Evolutionary conservation across 2,113 vertebrate species (phyloP), one percentile per base, ranked within the genome.

Genomic region (Podarcis raffonei): DNA sequence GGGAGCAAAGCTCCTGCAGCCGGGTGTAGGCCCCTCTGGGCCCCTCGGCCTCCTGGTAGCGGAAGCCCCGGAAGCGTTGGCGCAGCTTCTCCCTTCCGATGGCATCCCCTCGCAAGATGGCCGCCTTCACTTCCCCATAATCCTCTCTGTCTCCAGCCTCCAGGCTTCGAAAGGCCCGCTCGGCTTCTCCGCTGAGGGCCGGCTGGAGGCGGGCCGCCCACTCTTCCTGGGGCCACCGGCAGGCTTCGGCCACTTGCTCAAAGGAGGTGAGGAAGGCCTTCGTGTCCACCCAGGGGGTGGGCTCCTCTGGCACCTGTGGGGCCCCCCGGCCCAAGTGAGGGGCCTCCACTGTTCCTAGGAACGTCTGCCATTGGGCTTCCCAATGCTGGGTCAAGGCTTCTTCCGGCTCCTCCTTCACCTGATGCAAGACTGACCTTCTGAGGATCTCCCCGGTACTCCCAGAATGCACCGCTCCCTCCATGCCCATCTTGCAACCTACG

Each of bases 21-120:
- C 20, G 53, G 35, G 71, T 23, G 27, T 82, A 83, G 48, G 37
- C 80, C 20, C 27, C 71, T 83, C 94, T 89, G 2, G 95, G 95
- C 15, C 95, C 95, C 37, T 95, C 95, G 9, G 93, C 95, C 68
- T 96, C 95, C 72, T 94, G 94, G 66, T 96, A 96, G 81, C 93
- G 92, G 84, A 96, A 96, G 62, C 88, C 90, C 84, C 95, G 81
- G 74, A 96, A 96, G 20, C 84, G 93, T 3, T 95, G 94, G 23
- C 94, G 94, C 84, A 94, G 89, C 9, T 93, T 93, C 83, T 96
- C 95, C 0, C 91, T 79, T 2, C 92, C 89, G 6, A 87, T 91
- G 0, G 91, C 89, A 3, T 95, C 94, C 39, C 84, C 42, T 80
- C 90, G 92, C n/a, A 89, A 93, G 32, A 69, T 95, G 94, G 62